phyloP scores from a whole-genome alignment of 2,888 invertebrate species.

The Meiosimyza decipiens region DNA sequence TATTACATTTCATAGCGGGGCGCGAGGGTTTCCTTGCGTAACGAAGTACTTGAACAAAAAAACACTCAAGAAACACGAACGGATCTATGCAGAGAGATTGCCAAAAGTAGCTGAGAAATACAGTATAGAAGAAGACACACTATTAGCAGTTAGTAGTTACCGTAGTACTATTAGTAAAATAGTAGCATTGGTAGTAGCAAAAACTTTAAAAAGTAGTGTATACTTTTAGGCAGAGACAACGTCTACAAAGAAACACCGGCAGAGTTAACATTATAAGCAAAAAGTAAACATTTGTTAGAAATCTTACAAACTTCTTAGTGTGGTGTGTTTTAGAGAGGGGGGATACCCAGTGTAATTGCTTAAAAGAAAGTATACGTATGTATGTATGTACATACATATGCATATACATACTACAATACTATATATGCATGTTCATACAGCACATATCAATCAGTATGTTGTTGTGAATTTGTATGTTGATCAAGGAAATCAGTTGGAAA shows the following conservation, averaged over 20 bases:
- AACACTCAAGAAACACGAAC: constrained; percentile 39
- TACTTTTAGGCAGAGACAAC: not conserved
- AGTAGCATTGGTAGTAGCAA: not conserved
- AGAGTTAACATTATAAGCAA: not conserved
- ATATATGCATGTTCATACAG: constrained; percentile 39
- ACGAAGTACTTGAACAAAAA: no score
- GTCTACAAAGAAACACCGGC: not conserved
- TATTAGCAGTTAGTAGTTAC: constrained; percentile 19
- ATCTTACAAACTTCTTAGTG: not conserved
- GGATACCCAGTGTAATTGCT: constrained; percentile 66
- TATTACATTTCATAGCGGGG: constrained; percentile 25
- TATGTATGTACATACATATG: not conserved
- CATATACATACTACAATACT: not conserved
- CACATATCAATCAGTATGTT: not conserved
- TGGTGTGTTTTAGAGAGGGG: constrained; percentile 47
- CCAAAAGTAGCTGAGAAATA: constrained; percentile 30
- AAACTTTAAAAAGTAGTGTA: not conserved
- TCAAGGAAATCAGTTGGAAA: constrained; percentile 46
- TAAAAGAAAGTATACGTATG: constrained; percentile 44
- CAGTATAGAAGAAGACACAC: constrained; percentile 11
- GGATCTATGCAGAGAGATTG: constrained; percentile 58
- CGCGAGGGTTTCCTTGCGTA: not conserved
- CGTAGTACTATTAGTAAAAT: not conserved
- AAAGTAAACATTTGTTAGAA: not conserved
- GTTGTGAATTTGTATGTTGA: constrained; percentile 29